These are phyloP conservation scores for Harmothoe impar DNA, from an alignment of 2,888 invertebrate species.

Conservation along the genomic window DNA sequence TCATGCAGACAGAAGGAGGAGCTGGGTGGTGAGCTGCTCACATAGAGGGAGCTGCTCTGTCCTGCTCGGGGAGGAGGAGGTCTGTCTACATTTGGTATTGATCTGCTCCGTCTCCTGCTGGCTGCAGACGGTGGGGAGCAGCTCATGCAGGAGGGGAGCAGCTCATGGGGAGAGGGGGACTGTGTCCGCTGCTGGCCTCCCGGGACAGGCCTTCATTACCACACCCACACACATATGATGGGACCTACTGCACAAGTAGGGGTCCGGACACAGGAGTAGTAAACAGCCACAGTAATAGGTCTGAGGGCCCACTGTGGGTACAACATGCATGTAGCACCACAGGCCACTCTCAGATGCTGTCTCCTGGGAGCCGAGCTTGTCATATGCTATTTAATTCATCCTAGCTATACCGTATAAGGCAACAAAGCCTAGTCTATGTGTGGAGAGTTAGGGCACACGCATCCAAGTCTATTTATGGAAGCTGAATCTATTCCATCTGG, in stretches of 20 bases:
- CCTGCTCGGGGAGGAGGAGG: neutral
- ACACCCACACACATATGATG: conserved; percentile 33
- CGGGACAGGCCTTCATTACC: conserved; percentile 28
- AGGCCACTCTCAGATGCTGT: too few relatives aligned
- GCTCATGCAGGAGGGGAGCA: neutral
- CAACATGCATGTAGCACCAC: neutral
- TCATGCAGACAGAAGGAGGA: neutral
- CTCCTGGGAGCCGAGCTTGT: too few relatives aligned
- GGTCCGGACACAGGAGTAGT: neutral
- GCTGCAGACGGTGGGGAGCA: conserved; percentile 35
- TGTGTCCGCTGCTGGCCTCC: neutral
- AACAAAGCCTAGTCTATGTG: too few relatives aligned
- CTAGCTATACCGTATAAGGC: too few relatives aligned
- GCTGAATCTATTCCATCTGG: too few relatives aligned
- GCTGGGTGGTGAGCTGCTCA: neutral
- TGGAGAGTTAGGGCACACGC: too few relatives aligned
- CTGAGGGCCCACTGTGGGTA: neutral
- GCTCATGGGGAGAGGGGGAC: neutral
- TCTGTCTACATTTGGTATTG: conserved; percentile 40
- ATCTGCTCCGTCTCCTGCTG: conserved; percentile 38
- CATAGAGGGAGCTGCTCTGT: neutral
- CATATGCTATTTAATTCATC: too few relatives aligned
- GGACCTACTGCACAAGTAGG: neutral
- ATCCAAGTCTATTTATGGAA: too few relatives aligned
- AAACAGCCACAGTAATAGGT: neutral